Percentiles rank a stretch among this genome's conserved stretches.
Conservation (phyloP, 2,888 invertebrate species). For the Aphidoletes aphidimyza region DNA sequence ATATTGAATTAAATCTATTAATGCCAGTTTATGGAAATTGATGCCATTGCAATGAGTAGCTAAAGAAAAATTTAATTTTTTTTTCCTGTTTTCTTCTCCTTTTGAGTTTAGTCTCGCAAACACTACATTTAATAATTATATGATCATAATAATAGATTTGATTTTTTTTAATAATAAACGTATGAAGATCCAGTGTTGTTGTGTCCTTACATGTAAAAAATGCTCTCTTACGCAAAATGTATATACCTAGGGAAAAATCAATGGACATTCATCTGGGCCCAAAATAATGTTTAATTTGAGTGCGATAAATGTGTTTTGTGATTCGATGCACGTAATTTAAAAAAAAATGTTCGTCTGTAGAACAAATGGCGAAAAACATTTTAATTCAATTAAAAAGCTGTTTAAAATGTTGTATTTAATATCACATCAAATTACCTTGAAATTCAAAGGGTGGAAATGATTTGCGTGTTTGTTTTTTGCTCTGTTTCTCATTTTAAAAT, state of each 20-base stretch:
- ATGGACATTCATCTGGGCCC: neutral
- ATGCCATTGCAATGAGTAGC: neutral
- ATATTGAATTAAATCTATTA: slow-evolving; percentile 22
- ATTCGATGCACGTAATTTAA: neutral
- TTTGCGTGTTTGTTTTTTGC: neutral
- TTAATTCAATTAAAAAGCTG: neutral
- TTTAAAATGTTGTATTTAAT: neutral
- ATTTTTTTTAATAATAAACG: neutral
- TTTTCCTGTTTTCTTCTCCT: too few relatives aligned
- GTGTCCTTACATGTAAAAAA: neutral
- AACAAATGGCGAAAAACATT: neutral
- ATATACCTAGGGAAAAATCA: neutral
- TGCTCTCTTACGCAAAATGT: neutral
- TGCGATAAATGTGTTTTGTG: neutral
- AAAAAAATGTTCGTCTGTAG: neutral
- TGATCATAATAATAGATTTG: slow-evolving; percentile 20
- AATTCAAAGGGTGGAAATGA: neutral
- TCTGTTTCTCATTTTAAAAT: neutral
- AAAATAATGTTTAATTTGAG: neutral
- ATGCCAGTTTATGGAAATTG: slow-evolving; percentile 43
- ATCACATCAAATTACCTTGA: neutral
- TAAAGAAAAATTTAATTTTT: neutral
- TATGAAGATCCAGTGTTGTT: slow-evolving; percentile 21
- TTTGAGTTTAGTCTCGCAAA: too few relatives aligned
- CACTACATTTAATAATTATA: slow-evolving; percentile 12